phyloP scores from a whole-genome alignment of 2,113 vertebrate species.

The Synchiropus splendidus region DNA sequence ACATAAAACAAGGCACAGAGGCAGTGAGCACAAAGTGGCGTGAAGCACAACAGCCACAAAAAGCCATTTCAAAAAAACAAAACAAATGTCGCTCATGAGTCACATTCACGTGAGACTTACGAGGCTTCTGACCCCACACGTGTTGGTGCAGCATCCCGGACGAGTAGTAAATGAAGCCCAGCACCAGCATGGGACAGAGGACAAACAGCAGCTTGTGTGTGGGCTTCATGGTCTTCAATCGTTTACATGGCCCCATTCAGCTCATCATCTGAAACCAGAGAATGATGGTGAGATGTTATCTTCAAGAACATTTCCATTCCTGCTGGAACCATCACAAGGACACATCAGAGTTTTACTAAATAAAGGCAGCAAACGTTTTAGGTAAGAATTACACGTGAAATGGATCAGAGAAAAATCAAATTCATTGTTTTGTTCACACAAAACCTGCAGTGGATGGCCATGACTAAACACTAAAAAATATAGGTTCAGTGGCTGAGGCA shows the following conservation, averaged over 20 bases:
- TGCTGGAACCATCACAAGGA: too few relatives aligned
- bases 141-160: slow-evolving; percentile 86
- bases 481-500: too few relatives aligned
- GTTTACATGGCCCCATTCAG: slow-evolving; percentile 77
- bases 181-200: slow-evolving; percentile 88
- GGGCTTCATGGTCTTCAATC: slow-evolving; percentile 85
- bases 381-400: too few relatives aligned
- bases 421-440: too few relatives aligned
- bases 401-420: too few relatives aligned
- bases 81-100: slow-evolving; percentile 6
- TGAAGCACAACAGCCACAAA: slow-evolving; percentile 9
- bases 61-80: slow-evolving; percentile 1
- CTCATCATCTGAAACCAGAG: slow-evolving; percentile 70
- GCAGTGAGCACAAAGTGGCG: slow-evolving; percentile 19
- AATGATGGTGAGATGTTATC: neutral
- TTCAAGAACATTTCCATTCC: too few relatives aligned
- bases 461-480: too few relatives aligned
- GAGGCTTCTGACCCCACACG: slow-evolving; percentile 83
- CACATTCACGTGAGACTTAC: slow-evolving; percentile 72
- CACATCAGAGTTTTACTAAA: too few relatives aligned
- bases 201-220: slow-evolving; percentile 89
- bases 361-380: too few relatives aligned
- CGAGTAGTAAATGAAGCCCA: slow-evolving; percentile 94
- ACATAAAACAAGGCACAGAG: neutral
- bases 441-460: too few relatives aligned